Evolutionary conservation across 2,888 invertebrate species (phyloP).

Genomic region (Pseudoips prasinana): DNA sequence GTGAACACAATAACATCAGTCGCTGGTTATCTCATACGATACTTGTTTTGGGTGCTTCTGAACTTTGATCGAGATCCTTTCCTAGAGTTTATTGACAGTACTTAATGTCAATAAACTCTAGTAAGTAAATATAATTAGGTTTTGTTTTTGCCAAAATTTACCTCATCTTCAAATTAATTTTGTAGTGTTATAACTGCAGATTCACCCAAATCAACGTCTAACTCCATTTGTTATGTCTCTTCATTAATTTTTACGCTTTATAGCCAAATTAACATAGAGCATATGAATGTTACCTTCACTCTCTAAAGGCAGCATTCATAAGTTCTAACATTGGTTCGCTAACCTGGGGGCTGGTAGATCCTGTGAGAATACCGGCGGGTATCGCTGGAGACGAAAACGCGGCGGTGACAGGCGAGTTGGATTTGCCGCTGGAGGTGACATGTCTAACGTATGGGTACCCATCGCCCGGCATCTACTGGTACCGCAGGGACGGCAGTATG

Average conservation of each 20-base stretch:
- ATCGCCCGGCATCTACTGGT: slow-evolving; percentile 91
- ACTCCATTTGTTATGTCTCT: slow-evolving; percentile 47
- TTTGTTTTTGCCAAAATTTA: too few species aligned
- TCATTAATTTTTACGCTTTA: slow-evolving; percentile 42
- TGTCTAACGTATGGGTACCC: slow-evolving; percentile 94
- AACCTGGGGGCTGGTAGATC: slow-evolving; percentile 76
- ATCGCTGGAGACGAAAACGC: slow-evolving; percentile 86
- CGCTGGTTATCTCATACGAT: slow-evolving; percentile 34
- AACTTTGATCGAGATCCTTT: slow-evolving; percentile 8
- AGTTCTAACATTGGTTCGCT: slow-evolving; percentile 37
- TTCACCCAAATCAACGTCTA: slow-evolving; percentile 33
- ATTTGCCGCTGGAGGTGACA: slow-evolving; percentile 85
- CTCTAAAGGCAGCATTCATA: slow-evolving; percentile 33
- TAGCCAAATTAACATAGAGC: slow-evolving; percentile 50
- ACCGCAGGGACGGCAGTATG: slow-evolving; percentile 88
- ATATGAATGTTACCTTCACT: slow-evolving; percentile 45
- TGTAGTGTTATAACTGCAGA: slow-evolving; percentile 12
- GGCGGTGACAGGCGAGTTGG: slow-evolving; percentile 86
- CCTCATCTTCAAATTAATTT: neutral
- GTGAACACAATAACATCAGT: slow-evolving; percentile 44
- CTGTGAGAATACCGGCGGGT: slow-evolving; percentile 79
- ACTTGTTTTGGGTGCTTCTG: slow-evolving; percentile 41
- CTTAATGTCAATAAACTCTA: too few species aligned
- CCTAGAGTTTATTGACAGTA: neutral
- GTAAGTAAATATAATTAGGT: too few species aligned